Evolutionary conservation across 2,797 vertebrate species (phyloP).

Genomic region (Rhodeus uyekii): DNA sequence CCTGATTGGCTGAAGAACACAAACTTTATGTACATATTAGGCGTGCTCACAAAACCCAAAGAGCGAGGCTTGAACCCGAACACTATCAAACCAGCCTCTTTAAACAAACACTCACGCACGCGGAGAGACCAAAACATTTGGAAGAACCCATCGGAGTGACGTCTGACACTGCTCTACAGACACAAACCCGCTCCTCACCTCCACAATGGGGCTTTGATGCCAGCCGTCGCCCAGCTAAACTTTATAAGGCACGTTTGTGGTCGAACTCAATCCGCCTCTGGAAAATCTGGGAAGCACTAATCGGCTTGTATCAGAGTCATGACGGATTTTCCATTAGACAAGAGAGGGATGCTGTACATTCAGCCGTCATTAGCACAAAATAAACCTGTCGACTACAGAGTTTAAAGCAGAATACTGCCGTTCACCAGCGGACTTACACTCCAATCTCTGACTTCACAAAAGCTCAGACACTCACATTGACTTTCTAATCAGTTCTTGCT

Average conservation of each 20-base stretch:
- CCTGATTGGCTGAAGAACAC: slow-evolving; percentile 40
- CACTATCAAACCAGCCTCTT: not conserved
- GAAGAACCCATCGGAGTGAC: not conserved
- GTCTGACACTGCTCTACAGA: not conserved
- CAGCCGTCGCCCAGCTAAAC: not conserved
- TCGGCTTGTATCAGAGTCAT: not conserved
- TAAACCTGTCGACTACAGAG: not conserved
- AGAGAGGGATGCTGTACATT: not conserved
- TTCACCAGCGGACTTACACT: too few relatives aligned
- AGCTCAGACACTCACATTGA: too few relatives aligned
- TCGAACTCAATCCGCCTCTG: not conserved
- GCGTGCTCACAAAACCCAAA: not conserved
- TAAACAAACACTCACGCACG: not conserved
- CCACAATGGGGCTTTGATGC: slow-evolving; percentile 36
- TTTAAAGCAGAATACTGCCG: not conserved
- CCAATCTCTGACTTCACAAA: too few relatives aligned
- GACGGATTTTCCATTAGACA: not conserved
- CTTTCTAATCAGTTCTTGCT: too few relatives aligned
- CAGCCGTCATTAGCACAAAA: not conserved
- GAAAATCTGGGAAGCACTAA: not conserved
- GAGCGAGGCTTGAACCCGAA: not conserved
- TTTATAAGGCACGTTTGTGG: slow-evolving; percentile 17
- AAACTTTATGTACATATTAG: slow-evolving; percentile 15
- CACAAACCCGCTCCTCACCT: not conserved
- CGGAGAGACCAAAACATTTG: not conserved